Base-by-base conservation (phyloP, 2,797 vertebrate genomes). In the Lates japonicus region DNA sequence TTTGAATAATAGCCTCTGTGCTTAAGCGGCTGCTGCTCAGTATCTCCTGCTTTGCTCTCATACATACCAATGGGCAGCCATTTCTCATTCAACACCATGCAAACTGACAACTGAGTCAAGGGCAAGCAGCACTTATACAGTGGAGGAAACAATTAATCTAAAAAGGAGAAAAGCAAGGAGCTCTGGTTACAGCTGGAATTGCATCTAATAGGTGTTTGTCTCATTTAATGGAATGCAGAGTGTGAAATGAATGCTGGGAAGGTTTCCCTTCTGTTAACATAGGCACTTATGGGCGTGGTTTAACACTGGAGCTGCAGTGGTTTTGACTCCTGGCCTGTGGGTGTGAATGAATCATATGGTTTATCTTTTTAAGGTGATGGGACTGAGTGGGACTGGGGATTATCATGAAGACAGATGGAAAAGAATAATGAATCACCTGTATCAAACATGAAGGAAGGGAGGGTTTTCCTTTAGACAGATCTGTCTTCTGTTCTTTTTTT, bases 151-250 rank as follows among this genome's bases (percentile, higher is more conserved):
- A 89, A 89, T 82, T 82, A 64, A 91, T 89, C 57, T 82, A 39
- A 46, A 70, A 66, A 22, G 52, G 25, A 42, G 74, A 78, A 78
- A 70, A 80, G 71, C 70, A 78, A 62, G 76, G 44, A 81, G 71
- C 70, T 84, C n/a, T 66, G 76, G 89, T 83, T 82, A 85, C 90
- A 85, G 91, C 87, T 63, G 86, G n/a, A n/a, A 90, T 73, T 74
- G 91, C 67, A 68, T 89, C 84, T 91, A 92, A 93, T 91, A 84
- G 87, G 83, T 86, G 58, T 90, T 90, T 87, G 85, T 79, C 84
- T 59, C 78, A 22, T 72, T 81, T 89, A 90, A 90, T 81, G 71
- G 70, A 65, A 88, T 62, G 74, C 82, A 84, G 84, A 74, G 60
- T 52, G 84, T 77, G 88, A 78, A 85, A 91, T 82, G 70, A 89